A percentile compares a stretch with the other conserved stretches of the same genome.
phyloP scores from a whole-genome alignment of 2,888 invertebrate species.

The Corbicula japonica region DNA sequence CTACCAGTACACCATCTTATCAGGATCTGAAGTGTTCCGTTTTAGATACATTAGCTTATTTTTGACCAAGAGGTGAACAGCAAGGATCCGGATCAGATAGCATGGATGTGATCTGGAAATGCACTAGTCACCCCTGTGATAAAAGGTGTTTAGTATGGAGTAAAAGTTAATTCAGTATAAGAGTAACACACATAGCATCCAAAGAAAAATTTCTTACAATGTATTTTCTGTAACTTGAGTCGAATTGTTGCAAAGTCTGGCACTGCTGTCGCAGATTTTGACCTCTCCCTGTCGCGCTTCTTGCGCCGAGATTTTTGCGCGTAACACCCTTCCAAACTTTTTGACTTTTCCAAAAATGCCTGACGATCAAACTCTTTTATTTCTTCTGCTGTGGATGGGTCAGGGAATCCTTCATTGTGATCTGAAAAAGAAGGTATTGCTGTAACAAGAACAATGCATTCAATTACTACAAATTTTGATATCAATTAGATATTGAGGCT shows the following conservation, averaged over 20 bases:
- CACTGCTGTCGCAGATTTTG: conserved; percentile 63
- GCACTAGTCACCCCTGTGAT: no score
- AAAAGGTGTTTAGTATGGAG: no score
- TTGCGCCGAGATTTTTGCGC: conserved; percentile 19
- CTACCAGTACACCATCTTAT: no score
- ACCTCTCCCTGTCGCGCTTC: conserved; percentile 58
- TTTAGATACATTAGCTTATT: no score
- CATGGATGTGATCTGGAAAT: no score
- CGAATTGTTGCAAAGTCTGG: conserved; percentile 66
- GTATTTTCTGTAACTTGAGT: conserved; percentile 66
- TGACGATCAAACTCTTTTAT: conserved; percentile 74
- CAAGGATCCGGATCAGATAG: no score
- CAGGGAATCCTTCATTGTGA: conserved; percentile 79
- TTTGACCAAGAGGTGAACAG: no score
- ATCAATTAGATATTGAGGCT: background rate
- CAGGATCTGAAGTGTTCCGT: no score
- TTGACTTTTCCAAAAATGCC: conserved; percentile 61
- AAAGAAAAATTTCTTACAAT: conserved; percentile 43
- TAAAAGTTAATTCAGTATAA: no score
- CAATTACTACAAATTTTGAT: background rate
- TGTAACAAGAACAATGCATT: background rate
- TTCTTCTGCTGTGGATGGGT: conserved; percentile 76
- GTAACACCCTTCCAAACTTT: conserved; percentile 2
- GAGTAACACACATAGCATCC: no score
- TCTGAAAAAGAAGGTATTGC: conserved; percentile 54